A percentile compares a stretch with the other conserved stretches of the same genome.
Conservation (phyloP, 2,888 invertebrate genomes). For the Ctenicera cuprea region DNA sequence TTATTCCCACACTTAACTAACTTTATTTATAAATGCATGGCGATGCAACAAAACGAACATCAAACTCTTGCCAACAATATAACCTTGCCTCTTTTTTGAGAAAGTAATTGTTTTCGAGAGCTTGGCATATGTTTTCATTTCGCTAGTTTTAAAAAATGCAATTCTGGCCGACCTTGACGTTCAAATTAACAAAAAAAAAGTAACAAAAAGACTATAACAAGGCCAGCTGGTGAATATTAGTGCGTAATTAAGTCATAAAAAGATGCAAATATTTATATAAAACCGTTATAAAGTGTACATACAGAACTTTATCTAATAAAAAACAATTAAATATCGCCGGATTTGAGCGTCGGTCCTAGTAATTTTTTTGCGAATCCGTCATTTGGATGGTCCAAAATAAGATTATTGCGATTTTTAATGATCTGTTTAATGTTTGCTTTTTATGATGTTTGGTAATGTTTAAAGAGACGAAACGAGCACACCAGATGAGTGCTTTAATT, state of each 20-base stretch:
- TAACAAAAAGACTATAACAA: background rate
- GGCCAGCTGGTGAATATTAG: constrained; percentile 13
- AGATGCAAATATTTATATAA: constrained; percentile 21
- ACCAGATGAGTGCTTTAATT: constrained; percentile 25
- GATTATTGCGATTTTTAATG: constrained; percentile 33
- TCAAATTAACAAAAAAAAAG: constrained; percentile 1
- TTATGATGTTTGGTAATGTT: constrained; percentile 33
- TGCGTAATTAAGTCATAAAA: constrained; percentile 10
- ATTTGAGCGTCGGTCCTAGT: background rate
- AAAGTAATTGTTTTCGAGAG: background rate
- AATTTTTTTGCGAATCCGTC: background rate
- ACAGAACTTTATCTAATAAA: background rate
- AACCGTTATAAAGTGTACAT: constrained; percentile 1
- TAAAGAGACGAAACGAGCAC: constrained; percentile 3
- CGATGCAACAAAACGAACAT: constrained; percentile 4
- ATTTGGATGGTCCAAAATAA: constrained; percentile 6
- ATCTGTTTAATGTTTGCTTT: constrained; percentile 41
- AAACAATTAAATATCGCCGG: background rate
- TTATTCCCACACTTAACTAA: background rate
- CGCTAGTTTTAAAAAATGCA: background rate
- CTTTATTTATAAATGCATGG: constrained; percentile 7
- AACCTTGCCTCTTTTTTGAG: background rate
- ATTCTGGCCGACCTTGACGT: background rate
- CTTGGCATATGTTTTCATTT: background rate
- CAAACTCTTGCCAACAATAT: background rate